A percentile compares a stretch with the other conserved stretches of the same genome.
Evolutionary conservation across 2,113 vertebrate species (phyloP).

Genomic region (Pteropus alecto): DNA sequence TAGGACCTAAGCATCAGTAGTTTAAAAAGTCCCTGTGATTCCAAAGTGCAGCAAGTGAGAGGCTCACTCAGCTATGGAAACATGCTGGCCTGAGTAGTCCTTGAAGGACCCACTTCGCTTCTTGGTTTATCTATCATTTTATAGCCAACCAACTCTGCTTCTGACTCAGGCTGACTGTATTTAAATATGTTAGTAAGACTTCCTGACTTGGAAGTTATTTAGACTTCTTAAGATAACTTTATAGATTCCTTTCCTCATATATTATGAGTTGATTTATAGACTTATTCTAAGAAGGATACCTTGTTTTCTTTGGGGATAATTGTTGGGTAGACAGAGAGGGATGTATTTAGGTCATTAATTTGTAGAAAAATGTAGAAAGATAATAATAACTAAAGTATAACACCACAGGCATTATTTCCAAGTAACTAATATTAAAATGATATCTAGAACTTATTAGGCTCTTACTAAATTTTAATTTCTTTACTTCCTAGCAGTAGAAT

Average conservation of each 20-base stretch:
- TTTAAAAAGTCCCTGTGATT: background rate
- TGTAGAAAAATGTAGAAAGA: background rate
- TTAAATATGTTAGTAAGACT: background rate
- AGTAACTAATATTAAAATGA: background rate
- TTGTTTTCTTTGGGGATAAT: background rate
- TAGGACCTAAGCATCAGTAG: background rate
- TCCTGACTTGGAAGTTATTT: background rate
- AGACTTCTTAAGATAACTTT: background rate
- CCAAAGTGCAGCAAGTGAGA: background rate
- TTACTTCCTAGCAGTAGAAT: background rate
- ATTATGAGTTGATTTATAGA: background rate
- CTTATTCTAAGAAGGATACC: background rate
- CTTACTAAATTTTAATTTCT: background rate
- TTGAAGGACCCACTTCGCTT: background rate
- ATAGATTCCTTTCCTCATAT: background rate
- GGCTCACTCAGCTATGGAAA: background rate
- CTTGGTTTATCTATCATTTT: background rate
- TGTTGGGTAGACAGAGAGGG: background rate
- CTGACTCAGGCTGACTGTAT: background rate
- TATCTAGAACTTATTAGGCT: background rate
- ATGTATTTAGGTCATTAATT: background rate
- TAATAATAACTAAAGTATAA: background rate
- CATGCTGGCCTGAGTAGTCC: too few species aligned
- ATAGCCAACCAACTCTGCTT: background rate
- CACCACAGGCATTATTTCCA: background rate